phyloP scores from a whole-genome alignment of 2,888 invertebrate species.

The Maniola hyperantus region DNA sequence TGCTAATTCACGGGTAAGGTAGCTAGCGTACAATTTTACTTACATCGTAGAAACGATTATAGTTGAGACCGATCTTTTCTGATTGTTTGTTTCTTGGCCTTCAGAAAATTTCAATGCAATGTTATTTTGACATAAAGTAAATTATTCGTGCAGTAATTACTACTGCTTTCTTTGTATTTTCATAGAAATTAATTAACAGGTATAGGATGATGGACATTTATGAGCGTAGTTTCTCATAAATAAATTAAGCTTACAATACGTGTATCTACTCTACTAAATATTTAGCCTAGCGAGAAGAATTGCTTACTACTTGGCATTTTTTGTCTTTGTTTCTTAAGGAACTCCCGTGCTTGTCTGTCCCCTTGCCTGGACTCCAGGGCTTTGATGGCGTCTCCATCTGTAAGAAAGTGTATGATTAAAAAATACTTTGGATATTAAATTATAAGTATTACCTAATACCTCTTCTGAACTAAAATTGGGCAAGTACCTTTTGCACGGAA shows the following conservation, averaged over 20 bases:
- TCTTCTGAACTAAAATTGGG: too few species aligned
- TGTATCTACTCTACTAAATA: neutral
- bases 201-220: conserved; percentile 5
- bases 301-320: conserved; percentile 76
- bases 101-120: too few species aligned
- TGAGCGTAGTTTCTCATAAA: conserved; percentile 20
- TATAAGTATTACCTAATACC: too few species aligned
- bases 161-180: conserved; percentile 9
- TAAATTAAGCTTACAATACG: conserved; percentile 15
- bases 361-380: conserved; percentile 92
- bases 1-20: too few species aligned
- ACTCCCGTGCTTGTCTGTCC: conserved; percentile 94
- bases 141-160: neutral
- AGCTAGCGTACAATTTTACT: too few species aligned
- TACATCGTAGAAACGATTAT: too few species aligned
- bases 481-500: too few species aligned
- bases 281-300: conserved; percentile 73
- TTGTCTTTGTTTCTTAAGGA: conserved; percentile 90
- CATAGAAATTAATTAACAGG: neutral
- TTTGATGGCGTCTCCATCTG: conserved; percentile 87
- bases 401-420: conserved; percentile 36
- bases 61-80: too few species aligned
- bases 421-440: too few species aligned
- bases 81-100: too few species aligned
- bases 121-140: too few species aligned